Evolutionary conservation across 1,140 invertebrate genomes (phyloP), one percentile per base, ranked within the genome.

Genomic region (Temnothorax curvispinosus): DNA sequence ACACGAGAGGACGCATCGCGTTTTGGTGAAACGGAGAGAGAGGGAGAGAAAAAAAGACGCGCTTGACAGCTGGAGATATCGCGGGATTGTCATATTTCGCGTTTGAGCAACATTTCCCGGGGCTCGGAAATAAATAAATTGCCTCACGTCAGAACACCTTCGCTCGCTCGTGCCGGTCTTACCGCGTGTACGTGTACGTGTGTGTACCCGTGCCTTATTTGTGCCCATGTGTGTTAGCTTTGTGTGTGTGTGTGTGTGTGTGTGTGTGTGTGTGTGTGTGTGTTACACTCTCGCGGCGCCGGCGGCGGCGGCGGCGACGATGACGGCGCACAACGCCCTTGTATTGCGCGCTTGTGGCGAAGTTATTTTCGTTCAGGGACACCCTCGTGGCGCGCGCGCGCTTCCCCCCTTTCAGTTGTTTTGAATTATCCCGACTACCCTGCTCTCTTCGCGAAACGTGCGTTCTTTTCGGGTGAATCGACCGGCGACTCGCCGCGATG

Each of bases 311-410:
- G 27, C 18, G 64, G 3, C 21, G 52, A 11, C 32, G 85, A 58
- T 38, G 38, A 41, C 74, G 56, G 38, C 56, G 62, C 56, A 52
- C 58, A 62, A 77, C 21, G 75, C 75, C 56, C 75, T 77, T 86
- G 38, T 80, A 32, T 58, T 2, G 15, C n/a, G 65, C 50, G n/a
- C 41, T 27, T 11, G 21, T 60, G 58, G 65, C 27, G 60, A 64
- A 69, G 77, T 56, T 88, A 56, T 67, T 75, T 80, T 72, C 67
- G 87, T 90, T 85, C 65, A 54, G 75, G 88, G 89, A 90, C 89
- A 90, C 89, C 89, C 88, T 87, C 52, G 41, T 27, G 64, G 62
- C 32, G 47, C 11, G 35, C 44, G 77, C 77, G 35, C 47, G 60
- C 74, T 80, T 13, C 32, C 41, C 65, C 18, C 27, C 32, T 71